Evolutionary conservation across 2,113 vertebrate species (phyloP).

Genomic region (Talpa occidentalis): DNA sequence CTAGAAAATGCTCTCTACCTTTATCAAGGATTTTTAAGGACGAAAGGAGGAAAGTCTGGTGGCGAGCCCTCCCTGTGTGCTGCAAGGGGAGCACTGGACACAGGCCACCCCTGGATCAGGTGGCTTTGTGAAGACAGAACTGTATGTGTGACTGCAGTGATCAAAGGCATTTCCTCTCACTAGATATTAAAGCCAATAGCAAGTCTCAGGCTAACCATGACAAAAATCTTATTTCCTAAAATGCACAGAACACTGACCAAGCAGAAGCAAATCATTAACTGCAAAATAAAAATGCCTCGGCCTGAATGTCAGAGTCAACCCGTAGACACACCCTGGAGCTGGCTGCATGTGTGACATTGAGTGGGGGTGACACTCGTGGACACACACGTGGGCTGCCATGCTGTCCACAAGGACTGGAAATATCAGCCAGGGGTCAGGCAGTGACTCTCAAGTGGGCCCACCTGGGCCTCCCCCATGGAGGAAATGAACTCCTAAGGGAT

Average conservation of each 20-base stretch:
- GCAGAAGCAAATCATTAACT: background rate
- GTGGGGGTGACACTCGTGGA: accelerated
- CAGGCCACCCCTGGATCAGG: too few relatives aligned
- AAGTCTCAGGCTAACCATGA: background rate
- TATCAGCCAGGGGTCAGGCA: background rate
- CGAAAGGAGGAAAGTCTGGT: background rate
- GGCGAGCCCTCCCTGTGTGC: background rate
- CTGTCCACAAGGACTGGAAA: background rate
- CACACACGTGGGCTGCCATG: accelerated
- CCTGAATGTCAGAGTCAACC: background rate
- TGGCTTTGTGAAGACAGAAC: background rate
- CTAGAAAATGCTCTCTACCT: background rate
- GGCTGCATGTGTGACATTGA: accelerated
- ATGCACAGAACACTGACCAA: background rate
- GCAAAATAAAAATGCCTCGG: background rate
- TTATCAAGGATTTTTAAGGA: background rate
- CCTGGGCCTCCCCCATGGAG: too few relatives aligned
- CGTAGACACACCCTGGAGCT: accelerated
- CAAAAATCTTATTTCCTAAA: slow-evolving; percentile 1
- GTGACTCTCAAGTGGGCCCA: background rate
- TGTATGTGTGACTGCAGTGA: background rate
- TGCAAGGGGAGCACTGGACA: background rate
- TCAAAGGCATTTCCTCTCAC: background rate
- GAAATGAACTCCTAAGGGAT: background rate
- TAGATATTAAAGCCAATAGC: background rate